Evolutionary conservation across 2,888 invertebrate species (phyloP).

Genomic region (Plebejus melissa): DNA sequence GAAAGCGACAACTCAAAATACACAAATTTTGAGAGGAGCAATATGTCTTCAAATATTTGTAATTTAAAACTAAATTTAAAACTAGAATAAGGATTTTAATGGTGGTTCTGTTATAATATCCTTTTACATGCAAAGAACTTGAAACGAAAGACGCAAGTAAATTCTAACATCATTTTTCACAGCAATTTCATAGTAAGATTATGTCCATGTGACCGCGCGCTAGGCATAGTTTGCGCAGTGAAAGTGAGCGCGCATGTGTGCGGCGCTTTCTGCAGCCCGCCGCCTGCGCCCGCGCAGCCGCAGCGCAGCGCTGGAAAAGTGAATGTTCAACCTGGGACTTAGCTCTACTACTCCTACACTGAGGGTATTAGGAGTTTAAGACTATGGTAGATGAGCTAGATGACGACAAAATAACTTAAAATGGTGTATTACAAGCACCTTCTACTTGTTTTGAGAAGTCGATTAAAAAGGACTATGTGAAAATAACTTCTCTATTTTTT

Average conservation of each 20-base stretch:
- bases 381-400: neutral
- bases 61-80: too few species aligned
- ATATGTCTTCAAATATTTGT: too few species aligned
- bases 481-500: too few species aligned
- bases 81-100: too few species aligned
- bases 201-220: slow-evolving; percentile 43
- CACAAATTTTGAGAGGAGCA: too few species aligned
- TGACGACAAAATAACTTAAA: neutral
- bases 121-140: too few species aligned
- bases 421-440: neutral
- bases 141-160: too few species aligned
- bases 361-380: neutral
- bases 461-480: too few species aligned
- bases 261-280: slow-evolving; percentile 46
- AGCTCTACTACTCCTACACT: neutral
- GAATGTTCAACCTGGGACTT: slow-evolving; percentile 33
- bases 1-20: too few species aligned
- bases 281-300: slow-evolving; percentile 34
- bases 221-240: slow-evolving; percentile 72
- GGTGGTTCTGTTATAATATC: too few species aligned
- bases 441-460: neutral
- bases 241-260: slow-evolving; percentile 68
- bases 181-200: neutral
- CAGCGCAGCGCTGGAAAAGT: slow-evolving; percentile 40
- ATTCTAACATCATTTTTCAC: too few species aligned